Base-by-base conservation (phyloP, 2,113 vertebrate species). In the Bambusicola thoracicus region DNA sequence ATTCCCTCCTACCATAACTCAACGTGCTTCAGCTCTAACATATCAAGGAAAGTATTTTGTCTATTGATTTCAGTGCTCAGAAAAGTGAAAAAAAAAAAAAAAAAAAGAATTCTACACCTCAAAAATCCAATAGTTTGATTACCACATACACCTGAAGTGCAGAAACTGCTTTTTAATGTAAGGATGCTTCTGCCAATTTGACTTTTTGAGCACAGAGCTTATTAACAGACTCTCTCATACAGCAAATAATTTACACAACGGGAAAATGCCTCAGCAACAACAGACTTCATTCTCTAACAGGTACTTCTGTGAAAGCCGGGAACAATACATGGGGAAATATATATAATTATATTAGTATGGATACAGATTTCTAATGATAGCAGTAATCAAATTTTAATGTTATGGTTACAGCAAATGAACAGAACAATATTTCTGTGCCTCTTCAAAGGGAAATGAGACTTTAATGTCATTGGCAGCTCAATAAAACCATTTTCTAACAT, bases 371-470 rank as follows among this genome's bases (percentile, higher is more conserved):
- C 90, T 91, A 90, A 94, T 63, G 89, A 81, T 90, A 78, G 85
- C 56, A 92, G 79, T 89, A 85, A 95, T 97, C 94, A 96, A 97
- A 96, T 94, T 96, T 94, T 94, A 90, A 96, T 94, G 81, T 93
- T 96, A 95, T 75, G 68, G 85, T 84, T 92, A 91, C 90, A 94
- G 80, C 81, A 93, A 95, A 95, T 76, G 93, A 87, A 40, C 32
- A 96, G 32, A 85, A 88, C 89, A 69, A 41, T 94, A 96, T 92
- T 97, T 97, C 95, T 97, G 82, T 72, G 84, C 83, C 93, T 97
- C 94, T 96, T 97, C 92, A 92, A 93, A 55, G 80, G 90, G 87
- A 97, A 97, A 97, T 95, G 95, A 97, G 91, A 96, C 85, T 94
- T 92, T 92, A 95, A 94, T 95, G 89, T 94, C 87, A 82, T n/a